Conservation (phyloP, 1,140 invertebrate species). For the Bombus haemorrhoidalis region DNA sequence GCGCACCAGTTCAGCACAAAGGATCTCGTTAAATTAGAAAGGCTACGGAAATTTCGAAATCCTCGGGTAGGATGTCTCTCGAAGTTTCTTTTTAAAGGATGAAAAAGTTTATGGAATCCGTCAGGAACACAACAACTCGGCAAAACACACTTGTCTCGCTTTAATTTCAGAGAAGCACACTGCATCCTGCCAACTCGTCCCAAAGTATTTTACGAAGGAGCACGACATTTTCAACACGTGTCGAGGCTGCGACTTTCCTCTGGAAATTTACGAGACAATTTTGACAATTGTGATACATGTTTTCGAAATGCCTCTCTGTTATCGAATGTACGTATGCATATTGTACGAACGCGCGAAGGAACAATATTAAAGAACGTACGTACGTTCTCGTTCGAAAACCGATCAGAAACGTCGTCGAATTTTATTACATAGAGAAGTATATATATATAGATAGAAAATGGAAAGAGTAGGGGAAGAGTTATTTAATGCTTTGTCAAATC, state of each 20-base stretch:
- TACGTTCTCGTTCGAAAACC: neutral
- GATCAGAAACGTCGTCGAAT: neutral
- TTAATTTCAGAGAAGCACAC: constrained; percentile 19
- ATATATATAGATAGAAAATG: neutral
- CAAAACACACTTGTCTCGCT: constrained; percentile 7
- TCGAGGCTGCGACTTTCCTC: neutral
- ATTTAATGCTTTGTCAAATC: neutral
- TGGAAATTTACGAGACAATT: neutral
- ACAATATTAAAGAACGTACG: neutral
- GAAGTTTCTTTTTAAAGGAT: constrained; percentile 14
- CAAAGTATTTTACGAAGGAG: neutral
- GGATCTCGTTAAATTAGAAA: constrained; percentile 40
- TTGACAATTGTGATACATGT: neutral
- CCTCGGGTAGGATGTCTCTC: neutral
- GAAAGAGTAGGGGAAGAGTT: neutral
- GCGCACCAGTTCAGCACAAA: constrained; percentile 19
- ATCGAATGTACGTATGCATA: too few species aligned
- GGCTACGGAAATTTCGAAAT: constrained; percentile 20
- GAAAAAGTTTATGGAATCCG: constrained; percentile 12
- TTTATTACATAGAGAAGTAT: too few species aligned
- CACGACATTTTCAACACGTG: neutral
- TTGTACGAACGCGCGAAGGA: neutral
- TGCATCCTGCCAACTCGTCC: neutral
- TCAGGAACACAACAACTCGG: constrained; percentile 17
- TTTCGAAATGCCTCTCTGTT: too few species aligned